Evolutionary conservation across 2,113 vertebrate genomes (phyloP), one percentile per base, ranked within the genome.

Genomic region (Sylvilagus bachmani): DNA sequence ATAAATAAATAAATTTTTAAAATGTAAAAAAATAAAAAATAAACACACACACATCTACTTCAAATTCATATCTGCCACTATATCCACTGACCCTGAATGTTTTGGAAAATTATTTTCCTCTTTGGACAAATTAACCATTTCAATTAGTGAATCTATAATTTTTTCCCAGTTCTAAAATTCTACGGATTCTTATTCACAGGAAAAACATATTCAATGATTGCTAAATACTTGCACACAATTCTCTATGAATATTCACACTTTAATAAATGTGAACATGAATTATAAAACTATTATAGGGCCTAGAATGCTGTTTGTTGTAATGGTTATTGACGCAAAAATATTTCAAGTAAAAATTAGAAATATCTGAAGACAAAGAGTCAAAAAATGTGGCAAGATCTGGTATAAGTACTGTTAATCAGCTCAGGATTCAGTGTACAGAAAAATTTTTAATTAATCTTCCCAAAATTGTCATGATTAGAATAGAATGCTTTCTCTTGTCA

Each of bases 321-420:
- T 8, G 14, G 0, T 89, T 90, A 36, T 19, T 93, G 33, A 96
- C 2, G 19, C n/a, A 69, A 58, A 38, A 33, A 77, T 51, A 67
- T 21, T 61, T 94, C 36, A 44, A 82, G 9, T 53, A 38, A 91
- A 78, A 92, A 66, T 77, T 49, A 93, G 27, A n/a, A 10, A 79
- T 77, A 85, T 73, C 73, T 93, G 38, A 79, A 91, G 3, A 75
- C n/a, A 90, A 89, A 92, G 2, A 74, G 14, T 64, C 70, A 70
- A 31, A 31, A 89, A 93, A 55, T 49, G 36, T 92, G 71, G 71
- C 10, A 90, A 36, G 14, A 87, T 90, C 16, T 83, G 44, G 14
- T 51, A 3, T 55, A 55, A 66, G 36, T 51, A 5, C 9, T 53
- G 12, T 66, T 75, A 86, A 71, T 1, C 10, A 89, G 66, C 16